These are phyloP conservation scores for Lepidurus couesii DNA, from an alignment of 1,140 invertebrate genomes.

Conservation along the genomic window DNA sequence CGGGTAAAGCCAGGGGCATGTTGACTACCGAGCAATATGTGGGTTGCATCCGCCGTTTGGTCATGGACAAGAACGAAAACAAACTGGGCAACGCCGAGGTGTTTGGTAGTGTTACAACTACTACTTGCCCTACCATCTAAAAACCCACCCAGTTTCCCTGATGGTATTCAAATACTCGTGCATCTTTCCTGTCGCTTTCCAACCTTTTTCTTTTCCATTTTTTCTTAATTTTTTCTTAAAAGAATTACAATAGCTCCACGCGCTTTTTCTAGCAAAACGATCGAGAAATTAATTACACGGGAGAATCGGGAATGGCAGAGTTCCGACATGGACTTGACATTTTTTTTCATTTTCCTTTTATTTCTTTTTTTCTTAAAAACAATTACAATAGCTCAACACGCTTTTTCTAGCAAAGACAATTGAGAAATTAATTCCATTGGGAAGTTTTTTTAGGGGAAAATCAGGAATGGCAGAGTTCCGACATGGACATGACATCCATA, in stretches of 20 bases:
- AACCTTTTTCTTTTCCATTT: background rate
- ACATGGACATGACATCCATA: conserved; percentile 48
- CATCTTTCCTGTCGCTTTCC: background rate
- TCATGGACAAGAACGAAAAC: conserved; percentile 39
- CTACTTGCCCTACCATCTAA: conserved; percentile 40
- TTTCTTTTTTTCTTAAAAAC: background rate
- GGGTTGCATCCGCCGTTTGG: conserved; percentile 63
- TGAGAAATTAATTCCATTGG: background rate
- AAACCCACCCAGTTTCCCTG: background rate
- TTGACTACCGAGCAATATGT: conserved; percentile 61
- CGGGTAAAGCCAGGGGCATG: conserved; percentile 48
- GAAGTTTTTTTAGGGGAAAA: background rate
- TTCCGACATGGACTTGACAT: conserved; percentile 44
- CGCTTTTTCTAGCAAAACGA: no score
- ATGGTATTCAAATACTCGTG: background rate
- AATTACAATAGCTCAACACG: background rate
- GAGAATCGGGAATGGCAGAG: background rate
- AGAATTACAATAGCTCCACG: background rate
- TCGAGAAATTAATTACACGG: background rate
- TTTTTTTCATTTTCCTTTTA: conserved; percentile 47
- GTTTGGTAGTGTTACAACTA: conserved; percentile 39
- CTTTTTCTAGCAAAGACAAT: no score
- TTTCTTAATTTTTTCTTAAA: background rate
- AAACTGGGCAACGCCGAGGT: conserved; percentile 39
- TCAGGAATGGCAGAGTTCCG: background rate